phyloP scores from a whole-genome alignment of 2,113 vertebrate species.

The Rattus norvegicus region GRCr8 NC_086019.1:112658001-112658500 shows the following conservation, averaged over 20 bases:
- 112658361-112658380: no score
- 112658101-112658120: background rate
- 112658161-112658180: background rate
- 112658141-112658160: conserved; percentile 1
- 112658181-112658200: background rate
- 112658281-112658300: background rate
- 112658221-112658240: background rate
- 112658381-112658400: no score
- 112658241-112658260: background rate
- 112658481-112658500: no score
- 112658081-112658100: background rate
- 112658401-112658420: no score
- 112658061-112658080: background rate
- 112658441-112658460: no score
- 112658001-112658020: background rate
- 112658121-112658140: background rate
- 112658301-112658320: background rate
- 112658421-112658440: no score
- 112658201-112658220: background rate
- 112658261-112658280: background rate
- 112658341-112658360: no score
- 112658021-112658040: background rate
- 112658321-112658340: background rate
- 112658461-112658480: no score
- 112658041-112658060: background rate